Conservation (phyloP, 2,888 invertebrate species). For the Pollenia angustigena region DNA sequence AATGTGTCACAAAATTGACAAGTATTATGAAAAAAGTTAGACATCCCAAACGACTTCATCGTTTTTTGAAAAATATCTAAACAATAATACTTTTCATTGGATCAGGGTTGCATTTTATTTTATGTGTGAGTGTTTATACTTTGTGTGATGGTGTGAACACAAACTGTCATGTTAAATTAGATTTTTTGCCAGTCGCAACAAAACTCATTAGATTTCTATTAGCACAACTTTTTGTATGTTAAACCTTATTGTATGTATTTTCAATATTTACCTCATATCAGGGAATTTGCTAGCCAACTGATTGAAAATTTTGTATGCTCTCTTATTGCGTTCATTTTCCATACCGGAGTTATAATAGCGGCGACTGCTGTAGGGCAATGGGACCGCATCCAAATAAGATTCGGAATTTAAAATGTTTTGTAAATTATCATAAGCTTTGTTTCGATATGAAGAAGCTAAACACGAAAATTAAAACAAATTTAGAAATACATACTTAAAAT, state of each 20-base stretch:
- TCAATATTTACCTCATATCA: conserved; percentile 81
- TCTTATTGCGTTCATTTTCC: conserved; percentile 82
- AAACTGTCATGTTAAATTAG: too few species aligned
- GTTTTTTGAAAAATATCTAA: too few species aligned
- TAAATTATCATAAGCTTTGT: conserved; percentile 83
- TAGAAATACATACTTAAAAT: not conserved
- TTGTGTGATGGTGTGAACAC: too few species aligned
- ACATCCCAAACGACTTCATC: too few species aligned
- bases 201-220: too few species aligned
- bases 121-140: too few species aligned
- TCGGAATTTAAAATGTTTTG: conserved; percentile 83
- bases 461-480: conserved; percentile 12
- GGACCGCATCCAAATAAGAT: conserved; percentile 82
- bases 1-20: too few species aligned
- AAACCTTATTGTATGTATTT: not conserved
- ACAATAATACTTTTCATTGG: too few species aligned
- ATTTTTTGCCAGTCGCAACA: too few species aligned
- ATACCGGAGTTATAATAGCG: conserved; percentile 79
- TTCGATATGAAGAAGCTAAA: conserved; percentile 77
- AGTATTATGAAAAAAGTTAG: too few species aligned
- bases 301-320: conserved; percentile 81
- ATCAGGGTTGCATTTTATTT: too few species aligned
- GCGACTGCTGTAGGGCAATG: conserved; percentile 79
- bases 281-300: conserved; percentile 77
- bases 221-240: not conserved